These are phyloP conservation scores for Chalcis sispes DNA, from an alignment of 2,888 invertebrate species.

Conservation along the genomic window DNA sequence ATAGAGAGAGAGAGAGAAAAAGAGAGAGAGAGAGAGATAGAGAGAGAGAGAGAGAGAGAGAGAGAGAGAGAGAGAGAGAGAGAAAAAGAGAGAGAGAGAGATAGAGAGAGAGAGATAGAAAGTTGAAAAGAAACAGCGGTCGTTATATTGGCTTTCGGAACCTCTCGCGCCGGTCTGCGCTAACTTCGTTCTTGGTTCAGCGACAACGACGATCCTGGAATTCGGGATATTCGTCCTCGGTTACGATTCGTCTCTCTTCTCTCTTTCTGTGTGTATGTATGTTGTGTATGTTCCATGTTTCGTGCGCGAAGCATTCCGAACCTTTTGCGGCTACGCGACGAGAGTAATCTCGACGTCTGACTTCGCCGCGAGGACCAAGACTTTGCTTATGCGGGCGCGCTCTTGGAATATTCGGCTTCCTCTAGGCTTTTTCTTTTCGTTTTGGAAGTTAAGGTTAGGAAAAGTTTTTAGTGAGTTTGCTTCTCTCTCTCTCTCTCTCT, in stretches of 20 bases:
- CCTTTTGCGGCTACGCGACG: not conserved
- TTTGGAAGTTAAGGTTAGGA: not conserved
- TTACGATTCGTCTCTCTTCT: not conserved
- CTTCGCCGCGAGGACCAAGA: not conserved
- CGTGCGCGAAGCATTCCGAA: conserved; percentile 17
- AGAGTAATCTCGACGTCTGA: not conserved
- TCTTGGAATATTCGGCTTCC: conserved; percentile 27
- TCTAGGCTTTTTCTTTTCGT: too few species aligned
- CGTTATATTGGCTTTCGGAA: conserved; percentile 36
- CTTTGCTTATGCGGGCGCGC: not conserved
- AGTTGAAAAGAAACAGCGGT: conserved; percentile 18
- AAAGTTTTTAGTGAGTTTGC: not conserved
- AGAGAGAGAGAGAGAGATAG: too few species aligned
- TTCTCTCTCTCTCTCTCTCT: conserved; percentile 3
- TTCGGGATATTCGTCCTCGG: conserved; percentile 46
- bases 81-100: too few species aligned
- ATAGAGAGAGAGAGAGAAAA: too few species aligned
- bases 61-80: too few species aligned
- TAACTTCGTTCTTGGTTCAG: not conserved
- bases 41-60: too few species aligned
- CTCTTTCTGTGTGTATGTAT: not conserved
- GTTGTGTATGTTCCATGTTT: too few species aligned
- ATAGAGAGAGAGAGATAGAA: too few species aligned
- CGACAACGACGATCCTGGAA: conserved; percentile 38
- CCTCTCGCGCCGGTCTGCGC: conserved; percentile 5